phyloP scores from a whole-genome alignment of 2,888 invertebrate genomes.

The Sicus ferrugineus region DNA sequence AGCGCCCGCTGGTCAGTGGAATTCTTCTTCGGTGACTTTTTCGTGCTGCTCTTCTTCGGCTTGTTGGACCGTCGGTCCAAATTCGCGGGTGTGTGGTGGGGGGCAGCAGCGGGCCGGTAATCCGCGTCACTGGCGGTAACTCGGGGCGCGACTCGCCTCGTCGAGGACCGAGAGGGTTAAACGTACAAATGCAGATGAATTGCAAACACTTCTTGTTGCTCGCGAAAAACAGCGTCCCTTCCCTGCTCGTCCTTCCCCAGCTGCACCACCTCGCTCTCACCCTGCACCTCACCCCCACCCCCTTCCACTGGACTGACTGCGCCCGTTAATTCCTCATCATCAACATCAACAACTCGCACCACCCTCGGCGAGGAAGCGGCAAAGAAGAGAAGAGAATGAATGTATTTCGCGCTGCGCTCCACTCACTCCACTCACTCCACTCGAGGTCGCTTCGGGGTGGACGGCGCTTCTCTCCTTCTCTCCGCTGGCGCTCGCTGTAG shows the following conservation, averaged over 20 bases:
- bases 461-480: too few relatives aligned
- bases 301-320: too few relatives aligned
- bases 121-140: neutral
- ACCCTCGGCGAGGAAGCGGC: neutral
- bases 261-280: neutral
- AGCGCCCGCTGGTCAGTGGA: neutral
- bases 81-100: too few relatives aligned
- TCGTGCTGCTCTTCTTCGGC: neutral
- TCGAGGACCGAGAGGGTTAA: conserved; percentile 18
- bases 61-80: conserved; percentile 6
- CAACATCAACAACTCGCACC: neutral
- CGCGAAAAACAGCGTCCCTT: neutral
- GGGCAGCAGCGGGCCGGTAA: too few relatives aligned
- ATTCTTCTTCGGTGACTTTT: neutral
- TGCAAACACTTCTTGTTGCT: conserved; percentile 33
- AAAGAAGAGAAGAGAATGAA: neutral
- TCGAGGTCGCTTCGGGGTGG: neutral
- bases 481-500: conserved; percentile 13
- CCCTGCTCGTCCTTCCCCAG: neutral
- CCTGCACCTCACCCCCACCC: neutral
- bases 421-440: neutral
- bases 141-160: neutral
- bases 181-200: conserved; percentile 32
- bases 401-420: neutral
- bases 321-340: neutral